Evolutionary conservation across 2,113 vertebrate genomes (phyloP).

Genomic region (Lophura nycthemera): DNA sequence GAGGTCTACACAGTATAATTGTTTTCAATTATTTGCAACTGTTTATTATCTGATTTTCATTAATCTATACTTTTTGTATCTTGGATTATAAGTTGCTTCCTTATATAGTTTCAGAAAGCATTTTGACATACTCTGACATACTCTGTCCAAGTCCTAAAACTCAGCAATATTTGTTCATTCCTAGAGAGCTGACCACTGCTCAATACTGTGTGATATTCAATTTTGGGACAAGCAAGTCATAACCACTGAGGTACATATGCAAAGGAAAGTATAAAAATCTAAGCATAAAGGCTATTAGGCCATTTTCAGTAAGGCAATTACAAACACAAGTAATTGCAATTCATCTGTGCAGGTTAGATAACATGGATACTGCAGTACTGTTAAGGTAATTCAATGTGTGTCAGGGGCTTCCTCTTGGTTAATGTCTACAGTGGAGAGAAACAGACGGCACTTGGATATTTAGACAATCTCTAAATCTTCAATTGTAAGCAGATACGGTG

Average conservation of each 20-base stretch:
- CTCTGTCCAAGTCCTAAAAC: background rate
- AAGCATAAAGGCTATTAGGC: background rate
- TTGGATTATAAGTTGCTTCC: background rate
- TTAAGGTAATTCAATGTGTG: background rate
- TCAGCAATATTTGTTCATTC: background rate
- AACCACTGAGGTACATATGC: background rate
- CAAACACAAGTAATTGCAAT: background rate
- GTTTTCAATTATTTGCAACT: background rate
- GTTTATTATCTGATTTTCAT: background rate
- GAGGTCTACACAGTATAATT: background rate
- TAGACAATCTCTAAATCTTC: background rate
- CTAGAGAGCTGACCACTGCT: background rate
- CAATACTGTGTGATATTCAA: background rate
- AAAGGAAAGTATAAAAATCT: background rate
- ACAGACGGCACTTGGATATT: background rate
- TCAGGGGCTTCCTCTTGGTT: background rate
- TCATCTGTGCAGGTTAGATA: background rate
- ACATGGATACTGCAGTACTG: background rate
- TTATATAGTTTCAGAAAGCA: background rate
- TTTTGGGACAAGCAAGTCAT: background rate
- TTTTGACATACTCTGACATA: background rate
- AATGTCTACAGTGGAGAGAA: accelerated
- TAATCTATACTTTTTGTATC: background rate
- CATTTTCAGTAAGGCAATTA: background rate
- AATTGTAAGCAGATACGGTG: background rate